Base-by-base conservation (phyloP, 1,140 invertebrate genomes). In the Trichonephila clavipes region DNA sequence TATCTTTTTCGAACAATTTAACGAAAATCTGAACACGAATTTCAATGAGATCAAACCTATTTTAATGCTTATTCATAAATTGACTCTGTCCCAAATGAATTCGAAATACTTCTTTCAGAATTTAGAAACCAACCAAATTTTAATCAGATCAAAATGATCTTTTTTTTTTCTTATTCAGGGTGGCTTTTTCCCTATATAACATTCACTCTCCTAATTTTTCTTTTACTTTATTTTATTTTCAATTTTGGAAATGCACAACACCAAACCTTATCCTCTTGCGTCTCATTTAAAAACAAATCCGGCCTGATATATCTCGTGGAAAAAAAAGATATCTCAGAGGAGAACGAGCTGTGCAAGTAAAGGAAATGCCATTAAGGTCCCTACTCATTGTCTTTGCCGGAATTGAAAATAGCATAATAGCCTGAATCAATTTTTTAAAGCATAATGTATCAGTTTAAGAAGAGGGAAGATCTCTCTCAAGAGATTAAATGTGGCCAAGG, bases 31-130 rank as follows among this genome's bases (percentile, higher is more conserved):
- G 12, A 2, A 10, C 69, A 18, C 24, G 28, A 77, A 77, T 34
- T 77, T 77, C 69, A 40, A 34, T 77, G 18, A 77, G 69, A 77
- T 34, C 69, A 34, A 34, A 77, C 24, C 28, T 6, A 51, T 83
- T 83, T 83, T 59, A 83, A 88, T 88, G 62, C 69, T 88, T 88
- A 69, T 88, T 88, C 59, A 88, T 88, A 88, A 88, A 88, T 44
- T 6, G 5, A 88, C 16, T 87, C 21, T 6, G 2, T 87, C 28
- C 59, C 69, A 77, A 34, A 77, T 77, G 69, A 77, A 77, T 77
- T 34, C 69, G 28, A 77, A 83, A 83, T 19, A 83, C 61, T 19
- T 16, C 40, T 51, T 51, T 51, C 7, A 19, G 59, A 64, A 88
- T 64, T 18, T 69, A 88, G 61, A 34, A 87, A 61, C 85, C 58